A percentile compares a stretch with the other conserved stretches of the same genome.
Conservation (phyloP, 1,140 invertebrate genomes). For the Caenorhabditis inopinata region DNA sequence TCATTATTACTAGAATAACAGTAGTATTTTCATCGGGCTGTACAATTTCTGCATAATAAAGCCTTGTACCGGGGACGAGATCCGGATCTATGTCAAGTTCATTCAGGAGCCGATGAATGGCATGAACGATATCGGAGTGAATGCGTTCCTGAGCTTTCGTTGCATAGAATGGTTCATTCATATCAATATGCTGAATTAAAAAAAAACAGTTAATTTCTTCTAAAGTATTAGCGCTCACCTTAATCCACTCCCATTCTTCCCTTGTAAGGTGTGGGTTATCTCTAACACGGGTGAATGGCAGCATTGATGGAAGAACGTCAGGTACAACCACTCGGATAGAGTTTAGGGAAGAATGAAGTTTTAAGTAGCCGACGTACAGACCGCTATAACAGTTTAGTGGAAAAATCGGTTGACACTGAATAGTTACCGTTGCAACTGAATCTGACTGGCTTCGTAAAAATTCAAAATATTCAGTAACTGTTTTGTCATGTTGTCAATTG, state of each 20-base stretch:
- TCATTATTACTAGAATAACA: slow-evolving; percentile 47
- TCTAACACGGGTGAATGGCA: slow-evolving; percentile 85
- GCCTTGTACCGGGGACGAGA: slow-evolving; percentile 40
- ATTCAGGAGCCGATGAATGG: slow-evolving; percentile 35
- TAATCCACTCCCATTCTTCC: slow-evolving; percentile 54
- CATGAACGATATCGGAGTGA: slow-evolving; percentile 33
- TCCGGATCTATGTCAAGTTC: slow-evolving; percentile 43
- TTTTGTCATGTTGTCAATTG: slow-evolving; percentile 42
- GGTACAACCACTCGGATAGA: slow-evolving; percentile 88
- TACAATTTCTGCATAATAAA: slow-evolving; percentile 41
- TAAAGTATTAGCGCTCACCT: slow-evolving; percentile 1
- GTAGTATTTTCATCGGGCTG: slow-evolving; percentile 45
- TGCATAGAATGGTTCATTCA: slow-evolving; percentile 37
- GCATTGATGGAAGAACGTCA: slow-evolving; percentile 83
- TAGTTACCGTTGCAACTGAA: slow-evolving; percentile 72
- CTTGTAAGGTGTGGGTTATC: slow-evolving; percentile 88
- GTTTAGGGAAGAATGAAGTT: slow-evolving; percentile 90
- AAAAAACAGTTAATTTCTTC: neutral
- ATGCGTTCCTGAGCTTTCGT: slow-evolving; percentile 29
- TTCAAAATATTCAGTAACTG: slow-evolving; percentile 77
- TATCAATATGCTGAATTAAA: slow-evolving; percentile 32
- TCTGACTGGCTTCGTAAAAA: slow-evolving; percentile 83
- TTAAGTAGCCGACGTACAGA: slow-evolving; percentile 89
- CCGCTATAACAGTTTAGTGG: slow-evolving; percentile 71
- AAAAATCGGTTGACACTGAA: neutral